These are phyloP conservation scores for Drosophila simulans DNA, from an alignment of 1,140 invertebrate species.

Conservation along the genomic window DNA sequence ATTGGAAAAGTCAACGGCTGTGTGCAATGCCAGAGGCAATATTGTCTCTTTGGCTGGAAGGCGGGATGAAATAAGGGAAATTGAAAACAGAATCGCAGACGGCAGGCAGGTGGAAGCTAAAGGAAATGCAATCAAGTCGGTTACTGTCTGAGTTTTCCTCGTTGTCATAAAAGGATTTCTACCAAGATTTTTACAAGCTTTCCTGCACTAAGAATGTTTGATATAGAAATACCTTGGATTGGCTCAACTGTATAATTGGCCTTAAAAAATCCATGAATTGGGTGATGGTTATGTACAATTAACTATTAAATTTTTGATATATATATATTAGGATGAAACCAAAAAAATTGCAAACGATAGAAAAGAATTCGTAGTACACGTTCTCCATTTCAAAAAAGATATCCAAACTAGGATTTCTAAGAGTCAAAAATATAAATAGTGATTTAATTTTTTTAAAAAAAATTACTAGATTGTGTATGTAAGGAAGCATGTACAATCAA, in stretches of 20 bases:
- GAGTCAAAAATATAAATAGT: too few species aligned
- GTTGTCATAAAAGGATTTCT: constrained; percentile 50
- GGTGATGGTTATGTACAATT: not conserved
- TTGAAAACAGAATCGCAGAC: constrained; percentile 57
- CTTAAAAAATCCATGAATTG: not conserved
- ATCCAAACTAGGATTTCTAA: too few species aligned
- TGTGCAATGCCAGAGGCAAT: constrained; percentile 62
- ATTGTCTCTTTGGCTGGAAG: constrained; percentile 44
- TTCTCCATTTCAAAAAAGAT: too few species aligned
- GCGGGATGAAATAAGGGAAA: constrained; percentile 31
- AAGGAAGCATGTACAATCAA: constrained; percentile 20
- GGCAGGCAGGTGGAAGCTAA: constrained; percentile 52
- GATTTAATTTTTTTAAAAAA: not conserved
- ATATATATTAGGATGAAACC: not conserved
- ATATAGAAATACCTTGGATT: not conserved
- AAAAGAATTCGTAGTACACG: too few species aligned
- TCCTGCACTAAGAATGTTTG: not conserved
- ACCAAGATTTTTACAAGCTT: constrained; percentile 33
- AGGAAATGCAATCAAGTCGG: constrained; percentile 69
- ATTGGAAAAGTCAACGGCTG: constrained; percentile 74
- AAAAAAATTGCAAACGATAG: too few species aligned
- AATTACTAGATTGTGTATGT: constrained; percentile 15
- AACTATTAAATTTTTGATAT: too few species aligned
- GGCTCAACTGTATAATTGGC: constrained; percentile 15
- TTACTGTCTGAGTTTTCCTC: constrained; percentile 20